Percentiles rank a stretch among this genome's conserved stretches.
Evolutionary conservation across 1,140 invertebrate genomes (phyloP).

Genomic region (Trichogramma pretiosum): DNA sequence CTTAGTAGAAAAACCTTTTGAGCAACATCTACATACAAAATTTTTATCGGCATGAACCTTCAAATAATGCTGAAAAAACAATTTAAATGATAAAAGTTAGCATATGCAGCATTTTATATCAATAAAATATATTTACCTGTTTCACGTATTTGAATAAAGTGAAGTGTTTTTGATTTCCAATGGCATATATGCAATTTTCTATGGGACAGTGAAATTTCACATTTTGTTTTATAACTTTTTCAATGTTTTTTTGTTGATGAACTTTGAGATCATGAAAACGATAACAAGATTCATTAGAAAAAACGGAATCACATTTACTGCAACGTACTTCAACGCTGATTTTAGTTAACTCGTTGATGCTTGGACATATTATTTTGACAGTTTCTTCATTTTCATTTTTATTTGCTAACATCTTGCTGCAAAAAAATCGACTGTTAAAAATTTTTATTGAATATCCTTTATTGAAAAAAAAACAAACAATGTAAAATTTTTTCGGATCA

Average conservation of each 20-base stretch:
- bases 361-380: conserved; percentile 35
- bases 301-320: conserved; percentile 33
- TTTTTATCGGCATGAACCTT: conserved; percentile 54
- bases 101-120: conserved; percentile 1
- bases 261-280: conserved; percentile 39
- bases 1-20: conserved; percentile 50
- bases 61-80: conserved; percentile 49
- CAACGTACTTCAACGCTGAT: conserved; percentile 40
- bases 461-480: not conserved
- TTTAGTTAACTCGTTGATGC: conserved; percentile 35
- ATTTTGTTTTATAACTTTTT: conserved; percentile 30
- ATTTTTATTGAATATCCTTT: not conserved
- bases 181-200: conserved; percentile 36
- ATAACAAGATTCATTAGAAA: conserved; percentile 35
- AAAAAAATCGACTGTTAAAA: not conserved
- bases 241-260: conserved; percentile 34
- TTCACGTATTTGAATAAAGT: conserved; percentile 42
- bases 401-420: conserved; percentile 17
- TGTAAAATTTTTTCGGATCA: not conserved
- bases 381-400: conserved; percentile 12
- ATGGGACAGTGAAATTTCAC: conserved; percentile 40
- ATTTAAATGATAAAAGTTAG: conserved; percentile 3
- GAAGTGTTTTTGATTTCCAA: conserved; percentile 35
- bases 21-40: conserved; percentile 45
- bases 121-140: conserved; percentile 30